Conservation (phyloP, 2,113 vertebrate genomes). For the Orthonyx spaldingii region DNA sequence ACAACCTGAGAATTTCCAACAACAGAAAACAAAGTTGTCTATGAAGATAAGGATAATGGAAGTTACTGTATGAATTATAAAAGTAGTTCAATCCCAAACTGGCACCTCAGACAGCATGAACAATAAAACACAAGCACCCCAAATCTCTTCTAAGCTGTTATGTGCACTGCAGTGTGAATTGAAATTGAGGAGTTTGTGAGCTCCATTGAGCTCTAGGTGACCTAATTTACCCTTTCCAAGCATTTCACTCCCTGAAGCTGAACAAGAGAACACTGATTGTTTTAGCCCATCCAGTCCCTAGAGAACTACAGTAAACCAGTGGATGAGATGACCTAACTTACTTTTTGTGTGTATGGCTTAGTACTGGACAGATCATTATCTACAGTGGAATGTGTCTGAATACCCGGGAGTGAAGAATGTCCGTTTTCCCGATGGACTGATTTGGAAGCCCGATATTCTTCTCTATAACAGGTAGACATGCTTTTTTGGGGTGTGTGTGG, state of each 20-base stretch:
- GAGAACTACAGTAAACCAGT: neutral
- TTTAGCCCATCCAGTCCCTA: neutral
- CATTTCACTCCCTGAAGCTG: neutral
- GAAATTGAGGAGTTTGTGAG: neutral
- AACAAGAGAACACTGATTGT: neutral
- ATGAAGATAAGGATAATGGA: neutral
- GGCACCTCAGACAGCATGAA: neutral
- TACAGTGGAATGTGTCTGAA: slow-evolving; percentile 86
- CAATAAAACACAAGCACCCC: neutral
- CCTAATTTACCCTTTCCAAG: neutral
- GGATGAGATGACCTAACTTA: neutral
- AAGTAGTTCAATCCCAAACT: neutral
- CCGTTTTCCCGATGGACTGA: slow-evolving; percentile 85
- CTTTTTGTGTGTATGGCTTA: slow-evolving; percentile 60
- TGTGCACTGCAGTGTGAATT: neutral
- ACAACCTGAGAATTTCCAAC: neutral
- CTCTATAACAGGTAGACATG: slow-evolving; percentile 92
- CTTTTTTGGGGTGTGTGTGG: neutral
- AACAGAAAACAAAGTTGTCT: neutral
- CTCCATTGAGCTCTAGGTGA: neutral
- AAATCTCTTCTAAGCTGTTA: neutral
- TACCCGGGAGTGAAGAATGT: slow-evolving; percentile 87
- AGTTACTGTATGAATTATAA: neutral
- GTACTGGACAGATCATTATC: slow-evolving; percentile 87
- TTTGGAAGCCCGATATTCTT: slow-evolving; percentile 97